These are phyloP conservation scores for Melanotaenia boesemani DNA, from an alignment of 2,797 vertebrate genomes.

Conservation along the genomic window DNA sequence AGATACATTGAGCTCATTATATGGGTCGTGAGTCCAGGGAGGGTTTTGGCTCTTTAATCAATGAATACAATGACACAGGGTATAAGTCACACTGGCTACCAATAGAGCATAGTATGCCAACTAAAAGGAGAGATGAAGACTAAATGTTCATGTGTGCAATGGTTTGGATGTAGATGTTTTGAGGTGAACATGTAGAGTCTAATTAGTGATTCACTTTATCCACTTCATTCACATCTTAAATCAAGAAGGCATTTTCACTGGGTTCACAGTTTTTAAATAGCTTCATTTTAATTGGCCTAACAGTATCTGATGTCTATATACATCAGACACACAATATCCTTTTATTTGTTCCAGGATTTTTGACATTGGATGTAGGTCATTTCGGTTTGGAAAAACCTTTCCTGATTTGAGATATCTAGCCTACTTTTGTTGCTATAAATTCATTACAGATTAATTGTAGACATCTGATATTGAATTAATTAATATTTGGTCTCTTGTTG, in stretches of 20 bases:
- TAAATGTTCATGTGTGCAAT: constrained; percentile 7
- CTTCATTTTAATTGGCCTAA: background rate
- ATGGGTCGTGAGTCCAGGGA: constrained; percentile 64
- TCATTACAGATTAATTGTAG: background rate
- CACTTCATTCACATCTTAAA: background rate
- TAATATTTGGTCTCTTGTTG: background rate
- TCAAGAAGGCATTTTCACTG: background rate
- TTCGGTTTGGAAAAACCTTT: background rate
- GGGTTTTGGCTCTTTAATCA: constrained; percentile 69
- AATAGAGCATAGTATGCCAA: constrained; percentile 36
- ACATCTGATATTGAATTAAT: background rate
- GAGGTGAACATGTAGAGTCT: background rate
- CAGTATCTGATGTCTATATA: background rate
- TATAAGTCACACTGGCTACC: constrained; percentile 70
- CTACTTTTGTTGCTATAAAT: background rate
- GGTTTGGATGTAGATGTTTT: constrained; percentile 4
- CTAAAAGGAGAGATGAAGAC: constrained; percentile 27
- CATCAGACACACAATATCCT: background rate
- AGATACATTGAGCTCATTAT: constrained; percentile 68
- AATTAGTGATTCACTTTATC: background rate
- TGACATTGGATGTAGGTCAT: background rate
- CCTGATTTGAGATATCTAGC: background rate
- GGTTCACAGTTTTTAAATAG: background rate
- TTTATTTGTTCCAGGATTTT: background rate
- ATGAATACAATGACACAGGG: constrained; percentile 70